A percentile compares a stretch with the other conserved stretches of the same genome.
These are phyloP conservation scores for Clunio marinus DNA, from an alignment of 2,888 invertebrate genomes.

Conservation along the genomic window DNA sequence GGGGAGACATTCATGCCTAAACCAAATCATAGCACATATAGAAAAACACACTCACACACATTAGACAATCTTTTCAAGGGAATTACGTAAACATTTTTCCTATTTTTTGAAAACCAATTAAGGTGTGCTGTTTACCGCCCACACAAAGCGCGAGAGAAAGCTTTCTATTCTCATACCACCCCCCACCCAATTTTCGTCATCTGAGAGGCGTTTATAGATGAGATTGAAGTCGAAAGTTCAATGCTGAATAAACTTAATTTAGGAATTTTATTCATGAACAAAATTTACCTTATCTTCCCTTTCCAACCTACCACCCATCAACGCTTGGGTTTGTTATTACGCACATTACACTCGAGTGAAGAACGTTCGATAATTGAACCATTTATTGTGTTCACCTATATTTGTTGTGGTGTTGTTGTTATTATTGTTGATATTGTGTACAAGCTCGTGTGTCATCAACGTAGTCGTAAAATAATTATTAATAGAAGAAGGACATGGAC, in stretches of 20 bases:
- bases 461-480: not conserved
- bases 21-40: not conserved
- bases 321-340: not conserved
- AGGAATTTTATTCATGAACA: not conserved
- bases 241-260: constrained; percentile 7
- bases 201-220: constrained; percentile 1
- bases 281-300: not conserved
- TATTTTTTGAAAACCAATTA: constrained; percentile 22
- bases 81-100: constrained; percentile 15
- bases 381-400: not conserved
- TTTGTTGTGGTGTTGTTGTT: not conserved
- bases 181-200: not conserved
- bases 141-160: constrained; percentile 18
- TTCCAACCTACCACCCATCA: not conserved
- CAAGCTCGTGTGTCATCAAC: not conserved
- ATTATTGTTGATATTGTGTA: not conserved
- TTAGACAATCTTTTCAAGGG: not conserved
- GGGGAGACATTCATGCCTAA: not conserved
- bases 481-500: not conserved
- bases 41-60: constrained; percentile 5
- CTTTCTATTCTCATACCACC: not conserved
- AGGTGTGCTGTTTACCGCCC: constrained; percentile 26
- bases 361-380: constrained; percentile 14
- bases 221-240: not conserved
- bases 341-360: not conserved